Evolutionary conservation across 2,888 invertebrate species (phyloP), one percentile per base, ranked within the genome.

Genomic region (Lepidocyrtinus sp.): DNA sequence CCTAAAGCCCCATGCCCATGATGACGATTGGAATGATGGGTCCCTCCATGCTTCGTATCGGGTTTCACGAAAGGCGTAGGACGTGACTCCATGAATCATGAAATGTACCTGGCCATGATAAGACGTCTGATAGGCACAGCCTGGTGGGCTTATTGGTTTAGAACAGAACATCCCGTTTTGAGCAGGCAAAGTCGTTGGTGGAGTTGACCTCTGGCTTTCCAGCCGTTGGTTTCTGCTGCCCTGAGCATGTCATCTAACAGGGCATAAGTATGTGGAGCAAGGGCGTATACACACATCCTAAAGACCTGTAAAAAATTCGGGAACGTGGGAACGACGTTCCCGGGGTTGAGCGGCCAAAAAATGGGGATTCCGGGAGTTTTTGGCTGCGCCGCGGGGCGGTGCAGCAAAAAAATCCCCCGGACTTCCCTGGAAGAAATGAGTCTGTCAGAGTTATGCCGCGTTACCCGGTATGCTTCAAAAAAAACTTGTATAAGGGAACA

Each of bases 1-100:
- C 84, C 83, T 82, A 82, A 85, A 84, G 84, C 82, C 84, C 84
- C 83, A 80, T 83, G 75, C 80, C 84, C 75, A 83, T 83, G 85
- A 82, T 83, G 83, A 84, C 71, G 82, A 83, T 72, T 79, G 84
- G 84, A 83, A 84, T 76, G 85, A 85, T 84, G 85, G 83, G 83
- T 83, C 85, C 82, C 84, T 84, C 84, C 84, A 78, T 84, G 79
- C 83, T 83, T 81, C 78, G 83, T 82, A 82, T 75, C 75, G 78
- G 77, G 83, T 83, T 83, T 67, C 83, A 80, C 83, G 75, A 75
- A 77, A 72, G 83, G 81, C 81, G 78, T 83, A 83, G 78, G 83
- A 83, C 81, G 77, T 75, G 69, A 75, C 73, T 75, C 63, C 75
- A 70, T 75, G 71, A 70, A 73, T 76, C 72, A 68, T 76, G 76